A percentile compares a stretch with the other conserved stretches of the same genome.
Evolutionary conservation across 2,888 invertebrate genomes (phyloP).

Genomic region (Troides aeacus): DNA sequence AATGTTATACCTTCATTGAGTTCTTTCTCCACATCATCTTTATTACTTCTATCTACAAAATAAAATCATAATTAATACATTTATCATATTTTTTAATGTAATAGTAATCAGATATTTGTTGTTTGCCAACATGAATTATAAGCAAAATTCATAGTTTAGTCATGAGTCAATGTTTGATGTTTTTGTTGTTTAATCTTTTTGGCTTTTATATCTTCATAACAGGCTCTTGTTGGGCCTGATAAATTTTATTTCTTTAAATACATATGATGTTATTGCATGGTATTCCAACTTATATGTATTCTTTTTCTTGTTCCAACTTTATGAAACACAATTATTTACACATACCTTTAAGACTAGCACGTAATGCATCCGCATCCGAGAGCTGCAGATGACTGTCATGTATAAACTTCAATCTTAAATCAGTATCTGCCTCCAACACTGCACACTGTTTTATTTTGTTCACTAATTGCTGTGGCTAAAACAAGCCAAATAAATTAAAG

Average conservation of each 20-base stretch:
- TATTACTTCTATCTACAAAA: constrained; percentile 86
- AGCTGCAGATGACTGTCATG: constrained; percentile 85
- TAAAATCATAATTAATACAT: constrained; percentile 7
- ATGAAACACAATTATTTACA: constrained; percentile 11
- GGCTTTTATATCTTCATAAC: no score
- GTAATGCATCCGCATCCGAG: constrained; percentile 88
- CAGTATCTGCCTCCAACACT: constrained; percentile 86
- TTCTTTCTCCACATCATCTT: constrained; percentile 93
- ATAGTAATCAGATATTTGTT: no score
- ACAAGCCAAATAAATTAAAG: constrained; percentile 37
- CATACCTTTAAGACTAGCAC: constrained; percentile 89
- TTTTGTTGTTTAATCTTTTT: no score
- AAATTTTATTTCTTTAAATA: no score
- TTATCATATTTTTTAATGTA: no score
- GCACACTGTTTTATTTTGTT: constrained; percentile 88
- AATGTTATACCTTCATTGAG: constrained; percentile 89
- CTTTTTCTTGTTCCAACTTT: no score
- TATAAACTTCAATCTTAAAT: constrained; percentile 83
- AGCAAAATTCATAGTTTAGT: no score
- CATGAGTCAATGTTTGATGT: no score
- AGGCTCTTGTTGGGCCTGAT: no score
- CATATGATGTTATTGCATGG: no score
- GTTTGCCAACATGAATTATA: no score
- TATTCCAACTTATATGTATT: no score
- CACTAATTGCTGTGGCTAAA: constrained; percentile 85